Evolutionary conservation across 2,113 vertebrate species (phyloP).

Genomic region (Nothocercus nigrocapillus): DNA sequence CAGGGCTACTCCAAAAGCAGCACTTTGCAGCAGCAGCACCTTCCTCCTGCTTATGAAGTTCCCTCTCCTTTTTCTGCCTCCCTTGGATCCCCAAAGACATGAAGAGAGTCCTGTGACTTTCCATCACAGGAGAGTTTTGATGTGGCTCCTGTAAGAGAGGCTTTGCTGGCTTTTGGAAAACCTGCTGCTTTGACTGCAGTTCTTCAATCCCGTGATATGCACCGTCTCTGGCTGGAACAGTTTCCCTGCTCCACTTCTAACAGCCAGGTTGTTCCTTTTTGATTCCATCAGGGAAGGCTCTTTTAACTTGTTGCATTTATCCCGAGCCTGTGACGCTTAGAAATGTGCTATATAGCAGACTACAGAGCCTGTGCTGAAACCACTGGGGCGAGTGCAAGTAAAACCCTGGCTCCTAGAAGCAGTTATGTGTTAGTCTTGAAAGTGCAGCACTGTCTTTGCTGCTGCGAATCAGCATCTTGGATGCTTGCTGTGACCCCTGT

Average conservation of each 20-base stretch:
- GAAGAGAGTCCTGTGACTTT: not conserved
- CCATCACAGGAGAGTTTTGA: not conserved
- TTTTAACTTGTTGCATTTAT: not conserved
- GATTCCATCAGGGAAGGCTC: not conserved
- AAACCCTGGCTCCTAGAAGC: not conserved
- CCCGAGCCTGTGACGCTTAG: not conserved
- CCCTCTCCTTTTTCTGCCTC: not conserved
- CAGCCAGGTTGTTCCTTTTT: not conserved
- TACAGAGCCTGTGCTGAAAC: not conserved
- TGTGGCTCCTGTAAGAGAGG: not conserved
- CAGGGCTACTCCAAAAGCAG: not conserved
- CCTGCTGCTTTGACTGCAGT: not conserved
- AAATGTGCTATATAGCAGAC: not conserved
- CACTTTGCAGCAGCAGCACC: not conserved
- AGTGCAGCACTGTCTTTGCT: not conserved
- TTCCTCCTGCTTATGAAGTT: not conserved
- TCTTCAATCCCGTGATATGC: not conserved
- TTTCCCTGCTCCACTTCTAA: not conserved
- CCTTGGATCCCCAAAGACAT: not conserved
- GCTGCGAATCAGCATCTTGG: not conserved
- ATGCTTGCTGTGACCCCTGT: not conserved
- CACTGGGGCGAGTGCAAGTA: not conserved
- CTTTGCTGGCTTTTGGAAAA: not conserved
- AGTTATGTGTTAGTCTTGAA: not conserved
- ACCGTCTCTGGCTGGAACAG: not conserved